Evolutionary conservation across 2,113 vertebrate genomes (phyloP), one percentile per base, ranked within the genome.

Genomic region (Brachionichthys hirsutus): DNA sequence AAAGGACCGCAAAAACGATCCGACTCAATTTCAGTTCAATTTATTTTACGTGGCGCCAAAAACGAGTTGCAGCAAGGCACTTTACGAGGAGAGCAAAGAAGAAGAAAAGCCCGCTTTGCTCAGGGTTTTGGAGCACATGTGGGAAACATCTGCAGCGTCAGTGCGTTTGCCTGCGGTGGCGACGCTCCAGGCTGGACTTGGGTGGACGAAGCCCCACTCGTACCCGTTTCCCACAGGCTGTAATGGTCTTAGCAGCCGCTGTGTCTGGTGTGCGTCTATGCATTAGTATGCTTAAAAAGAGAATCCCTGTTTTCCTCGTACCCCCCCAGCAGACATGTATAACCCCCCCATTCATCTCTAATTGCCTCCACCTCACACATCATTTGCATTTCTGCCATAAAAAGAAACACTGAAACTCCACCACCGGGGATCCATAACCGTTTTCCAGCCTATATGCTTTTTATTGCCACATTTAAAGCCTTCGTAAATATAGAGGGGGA

Each of bases 381-480:
- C 70, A 77, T 87, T 83, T 84, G 70, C 76, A 70, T 85, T 72
- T 78, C 67, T 61, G 73, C 68, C 43, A 17, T 84, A 77, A 84
- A 85, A 80, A 68, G 60, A 78, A 80, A 80, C 70, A 77, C 19
- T 78, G 69, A 58, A 83, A 81, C 46, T 40, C 42, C 5, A 77
- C 83, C 85, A 64, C 81, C 16, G 58, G 82, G 87, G 84, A 88
- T 85, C 83, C 75, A 88, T 88, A 85, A 85, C 77, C 70, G 47
- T 82, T 87, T 87, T 84, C 74, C 61, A 74, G 81, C 78, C 73
- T 84, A 79, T 87, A 82, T 84, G 80, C 62, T 71, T 87, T 89
- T 89, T 87, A 88, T 81, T 76, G 84, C 78, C 41, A 47, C 78
- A 81, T 89, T 89, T 89, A 88, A 81, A 85, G 73, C 70, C 78